These are phyloP conservation scores for Drosophila athabasca DNA, from an alignment of 1,140 invertebrate species.

Conservation along the genomic window DNA sequence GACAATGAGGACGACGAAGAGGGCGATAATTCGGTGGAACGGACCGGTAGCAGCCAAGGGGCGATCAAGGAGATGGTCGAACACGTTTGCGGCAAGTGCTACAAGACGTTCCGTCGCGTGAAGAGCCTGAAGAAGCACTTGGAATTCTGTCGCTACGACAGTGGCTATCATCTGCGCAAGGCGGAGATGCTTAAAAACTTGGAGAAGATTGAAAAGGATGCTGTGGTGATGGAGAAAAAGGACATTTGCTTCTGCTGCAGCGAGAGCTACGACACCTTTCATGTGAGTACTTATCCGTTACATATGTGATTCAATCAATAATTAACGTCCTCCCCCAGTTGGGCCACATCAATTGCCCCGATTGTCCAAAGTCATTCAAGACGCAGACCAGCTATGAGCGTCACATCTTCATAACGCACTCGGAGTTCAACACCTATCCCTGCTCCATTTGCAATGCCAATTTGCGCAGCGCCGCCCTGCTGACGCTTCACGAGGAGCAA, in stretches of 20 bases:
- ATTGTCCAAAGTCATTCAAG: conserved; percentile 83
- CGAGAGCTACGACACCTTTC: conserved; percentile 81
- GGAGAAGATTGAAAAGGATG: conserved; percentile 82
- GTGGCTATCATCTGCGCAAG: conserved; percentile 77
- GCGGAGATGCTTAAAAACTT: conserved; percentile 80
- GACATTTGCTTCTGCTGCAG: conserved; percentile 81
- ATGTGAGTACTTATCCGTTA: conserved; percentile 46
- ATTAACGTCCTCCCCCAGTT: conserved; percentile 37
- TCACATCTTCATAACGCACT: conserved; percentile 81
- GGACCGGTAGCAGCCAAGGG: conserved; percentile 13
- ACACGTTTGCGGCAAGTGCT: conserved; percentile 81
- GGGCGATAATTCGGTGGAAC: conserved; percentile 2
- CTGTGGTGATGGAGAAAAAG: conserved; percentile 76
- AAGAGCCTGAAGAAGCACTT: conserved; percentile 78
- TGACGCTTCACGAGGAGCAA: conserved; percentile 76
- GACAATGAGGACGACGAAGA: conserved; percentile 45
- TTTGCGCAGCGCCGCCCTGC: conserved; percentile 65
- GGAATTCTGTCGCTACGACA: conserved; percentile 78
- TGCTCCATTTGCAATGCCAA: conserved; percentile 82
- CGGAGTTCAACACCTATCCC: conserved; percentile 68
- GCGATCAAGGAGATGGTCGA: conserved; percentile 76
- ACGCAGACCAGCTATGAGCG: conserved; percentile 80
- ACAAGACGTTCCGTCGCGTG: conserved; percentile 75
- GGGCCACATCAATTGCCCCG: conserved; percentile 82
- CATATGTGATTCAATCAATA: not conserved